Percentiles rank a stretch among this genome's conserved stretches.
These are phyloP conservation scores for Zygaena filipendulae DNA, from an alignment of 2,888 invertebrate genomes.

Conservation along the genomic window DNA sequence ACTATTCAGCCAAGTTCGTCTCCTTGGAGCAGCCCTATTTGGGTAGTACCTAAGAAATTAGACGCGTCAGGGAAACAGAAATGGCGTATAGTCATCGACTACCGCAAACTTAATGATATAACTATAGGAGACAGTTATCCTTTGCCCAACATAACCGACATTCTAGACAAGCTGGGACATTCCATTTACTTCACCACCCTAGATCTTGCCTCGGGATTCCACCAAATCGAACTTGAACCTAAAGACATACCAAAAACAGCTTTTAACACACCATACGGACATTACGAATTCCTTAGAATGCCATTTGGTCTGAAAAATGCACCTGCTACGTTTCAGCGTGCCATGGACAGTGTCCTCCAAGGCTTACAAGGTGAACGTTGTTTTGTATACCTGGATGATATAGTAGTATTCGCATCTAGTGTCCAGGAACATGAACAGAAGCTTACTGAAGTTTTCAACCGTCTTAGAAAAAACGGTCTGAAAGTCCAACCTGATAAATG, in stretches of 20 bases:
- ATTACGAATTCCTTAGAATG: slow-evolving; percentile 23
- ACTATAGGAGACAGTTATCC: slow-evolving; percentile 16
- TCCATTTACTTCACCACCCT: slow-evolving; percentile 18
- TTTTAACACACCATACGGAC: slow-evolving; percentile 20
- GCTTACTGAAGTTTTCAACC: slow-evolving; percentile 20
- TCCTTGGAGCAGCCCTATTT: slow-evolving; percentile 18
- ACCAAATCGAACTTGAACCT: slow-evolving; percentile 14
- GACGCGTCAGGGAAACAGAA: slow-evolving; percentile 18
- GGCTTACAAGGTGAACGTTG: slow-evolving; percentile 20
- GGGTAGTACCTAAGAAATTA: slow-evolving; percentile 20
- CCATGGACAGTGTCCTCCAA: slow-evolving; percentile 19
- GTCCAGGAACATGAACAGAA: slow-evolving; percentile 24
- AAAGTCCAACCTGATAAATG: slow-evolving; percentile 29
- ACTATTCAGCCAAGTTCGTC: slow-evolving; percentile 18
- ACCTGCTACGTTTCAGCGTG: slow-evolving; percentile 24
- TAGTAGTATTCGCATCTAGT: slow-evolving; percentile 20
- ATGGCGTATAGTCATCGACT: slow-evolving; percentile 18
- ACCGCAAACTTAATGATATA: slow-evolving; percentile 14
- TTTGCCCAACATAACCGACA: slow-evolving; percentile 16
- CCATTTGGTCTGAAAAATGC: slow-evolving; percentile 24
- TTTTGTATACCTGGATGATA: slow-evolving; percentile 24
- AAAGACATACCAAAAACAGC: slow-evolving; percentile 23
- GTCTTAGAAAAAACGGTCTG: slow-evolving; percentile 16
- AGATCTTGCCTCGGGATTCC: slow-evolving; percentile 18
- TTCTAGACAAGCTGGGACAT: slow-evolving; percentile 17